Evolutionary conservation across 2,888 invertebrate genomes (phyloP).

Genomic region (Pecten maximus): DNA sequence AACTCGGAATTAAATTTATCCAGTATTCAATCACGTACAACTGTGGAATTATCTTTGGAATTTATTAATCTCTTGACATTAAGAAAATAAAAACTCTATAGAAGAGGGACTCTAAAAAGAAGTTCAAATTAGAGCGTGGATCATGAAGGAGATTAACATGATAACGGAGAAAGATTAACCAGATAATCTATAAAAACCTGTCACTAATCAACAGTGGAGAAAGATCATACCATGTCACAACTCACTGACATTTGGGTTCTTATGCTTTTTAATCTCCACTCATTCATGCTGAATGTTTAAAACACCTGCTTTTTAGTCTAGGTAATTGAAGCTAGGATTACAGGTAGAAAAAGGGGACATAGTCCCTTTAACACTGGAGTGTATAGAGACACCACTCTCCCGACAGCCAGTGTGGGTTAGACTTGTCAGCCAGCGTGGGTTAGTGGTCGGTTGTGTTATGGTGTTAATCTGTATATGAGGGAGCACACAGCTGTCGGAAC

Average conservation of each 20-base stretch:
- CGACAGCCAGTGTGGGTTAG: not conserved
- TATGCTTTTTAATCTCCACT: not conserved
- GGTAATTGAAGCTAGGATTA: constrained; percentile 20
- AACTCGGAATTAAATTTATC: not conserved
- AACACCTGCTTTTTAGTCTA: not conserved
- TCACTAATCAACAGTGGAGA: not conserved
- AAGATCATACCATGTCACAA: not conserved
- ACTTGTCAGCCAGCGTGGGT: not conserved
- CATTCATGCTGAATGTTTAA: not conserved
- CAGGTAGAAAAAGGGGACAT: not conserved
- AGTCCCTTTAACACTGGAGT: not conserved
- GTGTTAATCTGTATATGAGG: not conserved
- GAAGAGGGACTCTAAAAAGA: not conserved
- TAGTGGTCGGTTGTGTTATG: not conserved
- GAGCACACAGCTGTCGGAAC: not conserved
- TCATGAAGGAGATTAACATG: not conserved
- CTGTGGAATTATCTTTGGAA: not conserved
- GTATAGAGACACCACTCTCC: not conserved
- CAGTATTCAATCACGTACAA: not conserved
- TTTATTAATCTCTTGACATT: constrained; percentile 23
- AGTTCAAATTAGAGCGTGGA: not conserved
- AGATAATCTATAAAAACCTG: constrained; percentile 7
- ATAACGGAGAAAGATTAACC: not conserved
- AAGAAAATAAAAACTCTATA: not conserved
- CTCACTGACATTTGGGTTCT: not conserved